phyloP scores from a whole-genome alignment of 2,888 invertebrate genomes.

The Zhuqinia jingwanae region DNA sequence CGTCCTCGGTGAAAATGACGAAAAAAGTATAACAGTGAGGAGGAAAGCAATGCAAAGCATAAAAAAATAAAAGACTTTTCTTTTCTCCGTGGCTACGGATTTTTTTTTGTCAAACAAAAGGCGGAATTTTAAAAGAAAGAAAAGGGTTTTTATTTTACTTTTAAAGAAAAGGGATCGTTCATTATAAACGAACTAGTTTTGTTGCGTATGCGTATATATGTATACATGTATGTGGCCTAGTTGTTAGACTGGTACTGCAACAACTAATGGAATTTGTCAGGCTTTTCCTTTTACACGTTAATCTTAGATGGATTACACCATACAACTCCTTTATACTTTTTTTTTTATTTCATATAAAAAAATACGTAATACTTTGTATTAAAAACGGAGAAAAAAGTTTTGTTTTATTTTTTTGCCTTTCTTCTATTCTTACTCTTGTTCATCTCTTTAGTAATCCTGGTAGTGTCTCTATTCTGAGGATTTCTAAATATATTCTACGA shows the following conservation, averaged over 20 bases:
- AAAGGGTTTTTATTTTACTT: background rate
- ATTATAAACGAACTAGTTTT: background rate
- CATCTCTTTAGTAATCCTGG: conserved; percentile 17
- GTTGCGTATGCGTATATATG: background rate
- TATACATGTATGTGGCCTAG: no score
- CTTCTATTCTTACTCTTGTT: background rate
- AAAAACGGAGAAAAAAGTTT: conserved; percentile 24
- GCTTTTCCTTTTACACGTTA: background rate
- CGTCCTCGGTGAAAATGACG: conserved; percentile 30
- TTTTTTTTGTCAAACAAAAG: conserved; percentile 33
- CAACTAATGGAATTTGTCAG: no score
- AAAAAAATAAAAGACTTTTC: conserved; percentile 13
- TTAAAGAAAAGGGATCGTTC: background rate
- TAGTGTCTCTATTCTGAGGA: conserved; percentile 23
- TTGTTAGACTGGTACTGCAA: no score
- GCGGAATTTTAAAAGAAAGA: conserved; percentile 31
- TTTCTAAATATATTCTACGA: conserved; percentile 35
- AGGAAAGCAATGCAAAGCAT: background rate
- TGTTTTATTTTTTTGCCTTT: background rate
- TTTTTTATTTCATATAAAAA: no score
- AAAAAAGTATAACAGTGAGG: conserved; percentile 4
- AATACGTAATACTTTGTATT: conserved; percentile 24
- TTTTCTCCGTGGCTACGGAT: background rate
- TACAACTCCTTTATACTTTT: background rate
- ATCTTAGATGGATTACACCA: background rate